Evolutionary conservation across 1,140 invertebrate genomes (phyloP), one percentile per base, ranked within the genome.

Genomic region (Notospermus geniculatus): DNA sequence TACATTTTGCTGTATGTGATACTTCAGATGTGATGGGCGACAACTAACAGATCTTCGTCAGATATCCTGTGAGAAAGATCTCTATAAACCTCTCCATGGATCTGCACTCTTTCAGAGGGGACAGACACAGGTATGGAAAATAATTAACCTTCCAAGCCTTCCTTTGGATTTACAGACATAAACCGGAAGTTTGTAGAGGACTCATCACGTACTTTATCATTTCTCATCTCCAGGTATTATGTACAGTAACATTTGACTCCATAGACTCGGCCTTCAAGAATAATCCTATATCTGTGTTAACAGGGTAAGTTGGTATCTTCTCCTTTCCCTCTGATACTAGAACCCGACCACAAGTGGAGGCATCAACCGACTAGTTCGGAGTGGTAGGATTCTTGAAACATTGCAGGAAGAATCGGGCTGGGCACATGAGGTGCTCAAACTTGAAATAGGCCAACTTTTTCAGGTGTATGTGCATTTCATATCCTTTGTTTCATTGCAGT

Each of bases 21-120:
- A 50, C 45, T 59, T 19, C 52, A 87, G 95, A 57, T 97, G 95
- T 81, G 97, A 99, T 84, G 97, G 97, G 0, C 82, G 97, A 59
- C 71, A 75, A 17, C 77, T 90, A 11, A 83, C 86, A 62, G 86
- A 96, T 28, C 64, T 99, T 15, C 84, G 97, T 71, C 83, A 89
- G 41, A 97, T 99, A 66, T 85, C 81, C 11, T 97, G 95, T 81
- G 80, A 88, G 78, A 87, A 90, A 13, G 87, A 96, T 75, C 77
- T 98, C 15, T 93, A 90, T 74, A 88, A 89, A 66, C 92, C 94
- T 0, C 81, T 99, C 1, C 97, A 99, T 84, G 97, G 97, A 15
- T 98, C 95, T 54, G 89, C 96, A 0, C 65, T 99, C 23, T 99
- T 99, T 82, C 95, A 98, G 82, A 86, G 97, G 69, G 96, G 96